Base-by-base conservation (phyloP, 2,797 vertebrate species). In the Micropoecilia bifurca region DNA sequence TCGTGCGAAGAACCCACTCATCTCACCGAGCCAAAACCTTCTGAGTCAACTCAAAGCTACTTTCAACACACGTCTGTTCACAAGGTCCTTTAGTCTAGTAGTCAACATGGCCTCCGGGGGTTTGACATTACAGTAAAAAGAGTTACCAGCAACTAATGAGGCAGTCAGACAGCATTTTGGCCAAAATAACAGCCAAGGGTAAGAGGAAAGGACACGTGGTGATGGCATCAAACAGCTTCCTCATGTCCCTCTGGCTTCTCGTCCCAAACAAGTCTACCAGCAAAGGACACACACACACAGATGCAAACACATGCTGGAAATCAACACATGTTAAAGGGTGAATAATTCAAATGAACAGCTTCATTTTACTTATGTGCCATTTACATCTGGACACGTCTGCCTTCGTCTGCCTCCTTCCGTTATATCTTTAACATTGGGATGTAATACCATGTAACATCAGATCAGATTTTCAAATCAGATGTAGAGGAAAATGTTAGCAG, bases 131-230 rank as follows among this genome's bases (percentile, higher is more conserved):
- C 84, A 89, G 85, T 89, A 88, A 86, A 89, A 83, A 88, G 77
- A 82, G 85, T 85, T 84, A 88, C 84, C 80, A 90, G 87, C 81
- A 88, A 89, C 86, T 91, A 91, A 91, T 86, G 87, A 91, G 80
- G 75, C 81, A 81, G 88, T 83, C 45, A 80, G 83, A 83, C 84
- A 71, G 74, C 50, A 41, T 83, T 83, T 87, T 77, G 63, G 73
- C 76, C 66, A 39, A 88, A 90, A 92, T 89, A 86, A 88, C 83
- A 91, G 83, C 80, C 86, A 76, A 83, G 88, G 87, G 81, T 82
- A 87, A 89, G 80, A 74, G 77, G 81, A 85, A 86, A 91, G 86
- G 90, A 91, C 85, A 88, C 83, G 48, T 75, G 76, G 74, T 77
- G 87, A 90, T 88, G 91, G 89, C 86, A 87, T 89, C 83, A 90